Evolutionary conservation across 2,113 vertebrate genomes (phyloP), one percentile per base, ranked within the genome.

Genomic region (Oenanthe oenanthe): DNA sequence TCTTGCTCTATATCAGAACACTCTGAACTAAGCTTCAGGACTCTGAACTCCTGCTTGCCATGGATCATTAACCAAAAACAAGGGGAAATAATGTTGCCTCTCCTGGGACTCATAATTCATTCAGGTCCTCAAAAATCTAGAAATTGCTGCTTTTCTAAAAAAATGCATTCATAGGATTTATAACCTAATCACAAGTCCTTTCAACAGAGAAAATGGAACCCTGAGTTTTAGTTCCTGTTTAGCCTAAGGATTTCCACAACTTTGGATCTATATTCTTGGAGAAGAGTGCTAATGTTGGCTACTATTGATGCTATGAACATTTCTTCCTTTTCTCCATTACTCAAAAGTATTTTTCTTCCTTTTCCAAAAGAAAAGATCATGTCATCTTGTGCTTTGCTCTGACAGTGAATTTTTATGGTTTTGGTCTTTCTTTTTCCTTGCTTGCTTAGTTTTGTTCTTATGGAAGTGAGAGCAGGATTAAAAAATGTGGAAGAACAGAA

Each of bases 41-140:
- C 20, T 84, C 51, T 45, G 25, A 89, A 50, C 13, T 77, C 34
- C 45, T 81, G 32, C n/a, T 42, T 66, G 56, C 4, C 70, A 25
- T 26, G 14, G n/a, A 47, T n/a, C 22, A 38, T 57, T 50, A 66
- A 18, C 7, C 48, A 89, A 83, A 85, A 70, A 7, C 13, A 16
- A 71, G 8, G 6, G 40, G 26, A 85, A 85, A 29, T 17, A 54
- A 51, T 17, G 5, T 16, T 56, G 5, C 10, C 7, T 62, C 8
- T 56, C 42, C 34, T 66, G 67, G 18, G 8, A 54, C 3, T 15
- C 1, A 0, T 31, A 21, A 17, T 1, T 73, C 12, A 4, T 80
- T 70, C 20, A 53, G 19, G 11, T n/a, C 8, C 15, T 76, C 38
- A 71, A 19, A 95, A 80, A 84, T 66, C 22, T 42, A n/a, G 10